phyloP scores from a whole-genome alignment of 2,797 vertebrate genomes.

The Picus viridis region DNA sequence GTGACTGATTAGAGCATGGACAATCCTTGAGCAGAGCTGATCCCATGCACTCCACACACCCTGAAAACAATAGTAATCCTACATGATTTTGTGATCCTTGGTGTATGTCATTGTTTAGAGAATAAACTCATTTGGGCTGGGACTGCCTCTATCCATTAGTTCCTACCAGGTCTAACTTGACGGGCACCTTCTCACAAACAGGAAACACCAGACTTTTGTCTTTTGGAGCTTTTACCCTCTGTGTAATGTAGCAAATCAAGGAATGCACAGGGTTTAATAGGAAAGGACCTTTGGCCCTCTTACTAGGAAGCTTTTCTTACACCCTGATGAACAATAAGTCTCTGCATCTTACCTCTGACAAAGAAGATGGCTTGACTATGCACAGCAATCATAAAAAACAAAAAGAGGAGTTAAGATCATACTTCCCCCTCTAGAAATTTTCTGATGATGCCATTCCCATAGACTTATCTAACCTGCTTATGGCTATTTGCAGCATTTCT shows the following conservation, averaged over 20 bases:
- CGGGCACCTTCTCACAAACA: neutral
- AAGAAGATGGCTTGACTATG: neutral
- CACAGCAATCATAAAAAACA: neutral
- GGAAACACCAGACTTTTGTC: neutral
- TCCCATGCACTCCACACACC: neutral
- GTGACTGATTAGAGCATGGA: neutral
- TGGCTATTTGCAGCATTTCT: neutral
- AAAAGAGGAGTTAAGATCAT: neutral
- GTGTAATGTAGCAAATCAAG: neutral
- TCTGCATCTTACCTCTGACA: neutral
- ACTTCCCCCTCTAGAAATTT: neutral
- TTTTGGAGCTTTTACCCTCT: neutral
- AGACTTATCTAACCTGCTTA: neutral
- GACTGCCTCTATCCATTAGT: neutral
- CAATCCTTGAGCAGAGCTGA: neutral
- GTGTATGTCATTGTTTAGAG: neutral
- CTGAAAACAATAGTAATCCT: neutral
- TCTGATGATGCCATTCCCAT: neutral
- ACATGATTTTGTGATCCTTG: accelerated
- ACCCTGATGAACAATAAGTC: neutral
- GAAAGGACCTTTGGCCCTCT: neutral
- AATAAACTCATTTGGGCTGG: neutral
- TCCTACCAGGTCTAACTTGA: neutral
- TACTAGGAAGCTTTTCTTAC: neutral
- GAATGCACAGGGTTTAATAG: neutral